Conservation (phyloP, 2,888 invertebrate species). For the Nomada ruficornis region DNA sequence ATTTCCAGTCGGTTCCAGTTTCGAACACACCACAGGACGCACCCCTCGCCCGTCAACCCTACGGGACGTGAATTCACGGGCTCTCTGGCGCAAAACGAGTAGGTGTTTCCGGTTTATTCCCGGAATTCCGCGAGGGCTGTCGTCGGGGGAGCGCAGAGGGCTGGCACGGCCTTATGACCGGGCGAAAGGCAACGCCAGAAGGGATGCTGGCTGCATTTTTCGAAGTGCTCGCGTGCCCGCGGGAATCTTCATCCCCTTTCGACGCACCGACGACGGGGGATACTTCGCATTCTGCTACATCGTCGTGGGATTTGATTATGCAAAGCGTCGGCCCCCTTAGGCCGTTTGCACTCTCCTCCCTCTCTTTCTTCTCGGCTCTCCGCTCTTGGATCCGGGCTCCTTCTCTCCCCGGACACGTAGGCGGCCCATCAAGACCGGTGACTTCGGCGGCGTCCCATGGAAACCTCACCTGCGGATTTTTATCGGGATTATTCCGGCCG, state of each 20-base stretch:
- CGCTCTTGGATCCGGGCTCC: conserved; percentile 25
- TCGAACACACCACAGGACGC: conserved; percentile 32
- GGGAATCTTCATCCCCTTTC: conserved; percentile 63
- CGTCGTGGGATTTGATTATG: conserved; percentile 82
- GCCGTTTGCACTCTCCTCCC: conserved; percentile 67
- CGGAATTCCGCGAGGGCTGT: conserved; percentile 75
- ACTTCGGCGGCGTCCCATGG: conserved; percentile 34
- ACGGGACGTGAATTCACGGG: conserved; percentile 53
- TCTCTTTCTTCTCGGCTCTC: conserved; percentile 14
- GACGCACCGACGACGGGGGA: conserved; percentile 40
- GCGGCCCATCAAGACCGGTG: conserved; percentile 45
- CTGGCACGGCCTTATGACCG: conserved; percentile 53
- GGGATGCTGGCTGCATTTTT: conserved; percentile 77
- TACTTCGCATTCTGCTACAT: conserved; percentile 77
- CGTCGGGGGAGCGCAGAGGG: conserved; percentile 23
- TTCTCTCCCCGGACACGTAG: conserved; percentile 53
- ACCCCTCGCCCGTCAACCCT: conserved; percentile 35
- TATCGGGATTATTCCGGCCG: conserved; percentile 35
- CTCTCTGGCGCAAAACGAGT: conserved; percentile 52
- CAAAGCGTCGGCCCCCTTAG: conserved; percentile 71
- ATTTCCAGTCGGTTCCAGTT: conserved; percentile 46
- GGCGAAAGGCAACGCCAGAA: conserved; percentile 54
- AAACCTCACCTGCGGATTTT: conserved; percentile 35
- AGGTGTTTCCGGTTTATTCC: conserved; percentile 75
- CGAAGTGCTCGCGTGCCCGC: conserved; percentile 76